Evolutionary conservation across 2,113 vertebrate genomes (phyloP).

Genomic region (Agapornis roseicollis): DNA sequence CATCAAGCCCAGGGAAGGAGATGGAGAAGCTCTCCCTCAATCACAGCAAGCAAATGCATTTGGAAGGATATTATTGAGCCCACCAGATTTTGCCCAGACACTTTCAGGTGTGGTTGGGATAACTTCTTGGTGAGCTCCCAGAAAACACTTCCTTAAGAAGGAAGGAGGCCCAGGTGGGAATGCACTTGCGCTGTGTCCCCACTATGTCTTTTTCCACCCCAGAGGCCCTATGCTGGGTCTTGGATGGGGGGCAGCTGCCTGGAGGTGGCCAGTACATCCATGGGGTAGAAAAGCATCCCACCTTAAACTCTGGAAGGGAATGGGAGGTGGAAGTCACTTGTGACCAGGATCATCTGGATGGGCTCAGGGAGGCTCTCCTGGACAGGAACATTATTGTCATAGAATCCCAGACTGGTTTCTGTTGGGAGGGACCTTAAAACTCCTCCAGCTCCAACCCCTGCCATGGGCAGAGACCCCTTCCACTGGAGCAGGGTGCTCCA

Average conservation of each 20-base stretch:
- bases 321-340: background rate
- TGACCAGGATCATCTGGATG: background rate
- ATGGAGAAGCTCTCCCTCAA: background rate
- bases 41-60: rapidly evolving
- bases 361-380: background rate
- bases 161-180: background rate
- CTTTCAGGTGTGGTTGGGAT: background rate
- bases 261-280: background rate
- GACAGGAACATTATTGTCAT: background rate
- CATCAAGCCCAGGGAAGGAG: background rate
- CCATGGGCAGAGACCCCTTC: background rate
- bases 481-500: background rate
- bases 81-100: background rate
- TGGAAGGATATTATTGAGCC: background rate
- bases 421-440: background rate
- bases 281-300: background rate
- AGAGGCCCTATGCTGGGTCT: background rate
- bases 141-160: background rate
- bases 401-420: background rate
- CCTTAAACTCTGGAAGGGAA: background rate
- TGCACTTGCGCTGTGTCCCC: background rate
- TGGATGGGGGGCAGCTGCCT: background rate
- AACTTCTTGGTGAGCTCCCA: background rate
- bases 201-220: background rate
- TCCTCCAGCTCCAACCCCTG: background rate